Base-by-base conservation (phyloP, 2,113 vertebrate species). In the Panthera uncia region DNA sequence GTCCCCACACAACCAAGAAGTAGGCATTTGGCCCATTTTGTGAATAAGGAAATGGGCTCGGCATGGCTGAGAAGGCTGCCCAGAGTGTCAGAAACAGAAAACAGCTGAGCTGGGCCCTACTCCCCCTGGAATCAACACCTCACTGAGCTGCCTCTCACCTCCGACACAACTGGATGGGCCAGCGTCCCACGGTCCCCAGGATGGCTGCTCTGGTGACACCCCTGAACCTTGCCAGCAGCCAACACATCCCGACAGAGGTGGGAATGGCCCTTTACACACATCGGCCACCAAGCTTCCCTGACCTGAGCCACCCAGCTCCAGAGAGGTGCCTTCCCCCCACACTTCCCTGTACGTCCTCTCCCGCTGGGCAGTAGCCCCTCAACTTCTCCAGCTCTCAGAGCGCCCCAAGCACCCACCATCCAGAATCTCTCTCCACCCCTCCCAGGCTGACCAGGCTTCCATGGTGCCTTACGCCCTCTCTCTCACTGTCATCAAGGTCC, bases 161-260 rank as follows among this genome's bases (percentile, higher is more conserved):
- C 2, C 3, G 23, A 55, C 50, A 19, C 7, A 0, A 1, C 25
- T 38, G 61, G 38, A 45, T 4, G 27, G 89, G 25, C 57, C 76
- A 21, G 14, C 2, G 11, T 36, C 76, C 48, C 63, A 11, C 10
- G 0, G 4, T n/a, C 10, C 33, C 48, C 66, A 52, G 23, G 66
- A 38, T 1, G 27, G 50, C 68, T 38, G 23, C 21, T 10, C 18
- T 15, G 61, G 61, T 6, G 38, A 38, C n/a, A 23, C 45, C 63
- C 1, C 11, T 31, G 25, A 23, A 36, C 29, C 12, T 52, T 21
- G 73, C 41, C 45, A 76, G 7, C 69, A 73, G 69, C 29, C 7
- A 10, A 4, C 1, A 0, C n/a, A 1, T 25, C 57, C 18, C 4
- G 0, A 76, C 2, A 2, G 3, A 93, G 81, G 27, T 4, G 12